Percentiles rank a stretch among this genome's conserved stretches.
Evolutionary conservation across 2,888 invertebrate species (phyloP).

Genomic region (Mongoloraphidia duomilia): DNA sequence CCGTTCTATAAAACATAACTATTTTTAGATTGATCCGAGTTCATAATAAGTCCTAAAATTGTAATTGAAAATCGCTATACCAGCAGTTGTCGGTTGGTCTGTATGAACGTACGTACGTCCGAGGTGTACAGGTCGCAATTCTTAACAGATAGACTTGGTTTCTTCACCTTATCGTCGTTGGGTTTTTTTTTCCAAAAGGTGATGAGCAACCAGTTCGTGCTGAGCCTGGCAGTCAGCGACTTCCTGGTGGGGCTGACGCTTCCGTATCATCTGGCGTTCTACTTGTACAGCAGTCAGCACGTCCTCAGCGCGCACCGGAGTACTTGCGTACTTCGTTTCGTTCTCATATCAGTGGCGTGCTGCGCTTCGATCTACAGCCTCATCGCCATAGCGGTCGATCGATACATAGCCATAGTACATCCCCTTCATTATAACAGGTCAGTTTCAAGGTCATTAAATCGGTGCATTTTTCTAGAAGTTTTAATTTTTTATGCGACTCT

Average conservation of each 20-base stretch:
- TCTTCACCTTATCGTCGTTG: no score
- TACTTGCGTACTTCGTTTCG: constrained; percentile 57
- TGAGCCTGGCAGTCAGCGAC: constrained; percentile 66
- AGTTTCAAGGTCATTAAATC: no score
- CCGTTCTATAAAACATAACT: no score
- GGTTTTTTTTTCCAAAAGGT: constrained; percentile 28
- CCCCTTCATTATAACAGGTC: constrained; percentile 58
- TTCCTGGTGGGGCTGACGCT: constrained; percentile 61
- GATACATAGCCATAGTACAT: constrained; percentile 66
- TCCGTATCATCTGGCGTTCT: constrained; percentile 67
- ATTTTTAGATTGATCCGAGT: no score
- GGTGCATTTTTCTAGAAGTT: no score
- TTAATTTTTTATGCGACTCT: no score
- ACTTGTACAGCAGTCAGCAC: constrained; percentile 35
- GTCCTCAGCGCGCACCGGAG: constrained; percentile 41
- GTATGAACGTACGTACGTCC: no score
- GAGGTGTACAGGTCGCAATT: no score
- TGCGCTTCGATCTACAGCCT: constrained; percentile 67
- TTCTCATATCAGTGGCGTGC: constrained; percentile 59
- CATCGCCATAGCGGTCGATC: constrained; percentile 63
- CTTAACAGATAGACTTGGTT: no score
- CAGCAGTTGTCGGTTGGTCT: no score
- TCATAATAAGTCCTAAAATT: no score
- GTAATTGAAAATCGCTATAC: no score
- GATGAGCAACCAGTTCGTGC: constrained; percentile 63